A percentile compares a stretch with the other conserved stretches of the same genome.
phyloP scores from a whole-genome alignment of 2,888 invertebrate genomes.

The Hoplodrina blanda region DNA sequence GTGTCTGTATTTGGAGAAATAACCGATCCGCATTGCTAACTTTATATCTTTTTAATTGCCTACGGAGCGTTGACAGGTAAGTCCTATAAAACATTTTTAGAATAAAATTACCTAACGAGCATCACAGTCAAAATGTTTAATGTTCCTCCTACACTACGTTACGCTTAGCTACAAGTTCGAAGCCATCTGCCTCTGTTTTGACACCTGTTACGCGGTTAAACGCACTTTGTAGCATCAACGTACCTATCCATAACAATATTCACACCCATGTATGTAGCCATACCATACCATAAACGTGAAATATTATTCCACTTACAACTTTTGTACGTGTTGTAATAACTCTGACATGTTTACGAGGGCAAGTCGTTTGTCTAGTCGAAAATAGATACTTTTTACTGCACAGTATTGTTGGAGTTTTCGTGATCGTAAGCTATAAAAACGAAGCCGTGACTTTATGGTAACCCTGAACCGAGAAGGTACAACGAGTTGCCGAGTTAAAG shows the following conservation, averaged over 20 bases:
- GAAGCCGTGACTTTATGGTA: conserved; percentile 55
- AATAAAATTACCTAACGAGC: conserved; percentile 3
- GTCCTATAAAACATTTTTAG: conserved; percentile 19
- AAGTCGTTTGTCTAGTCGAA: conserved; percentile 45
- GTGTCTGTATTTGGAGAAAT: too few relatives aligned
- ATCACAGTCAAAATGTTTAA: conserved; percentile 45
- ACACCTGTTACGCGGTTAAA: conserved; percentile 76
- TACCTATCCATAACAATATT: conserved; percentile 24
- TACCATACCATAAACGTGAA: conserved; percentile 26
- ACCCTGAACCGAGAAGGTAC: conserved; percentile 50
- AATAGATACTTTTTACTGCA: conserved; percentile 58
- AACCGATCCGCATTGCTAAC: conserved; percentile 13
- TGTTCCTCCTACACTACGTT: conserved; percentile 31
- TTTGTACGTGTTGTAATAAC: conserved; percentile 50
- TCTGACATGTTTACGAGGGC: conserved; percentile 53
- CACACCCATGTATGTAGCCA: conserved; percentile 14
- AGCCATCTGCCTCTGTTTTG: conserved; percentile 70
- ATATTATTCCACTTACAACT: conserved; percentile 46
- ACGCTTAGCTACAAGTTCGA: conserved; percentile 9
- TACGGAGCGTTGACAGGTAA: conserved; percentile 13
- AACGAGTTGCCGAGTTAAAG: conserved; percentile 13
- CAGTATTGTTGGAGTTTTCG: conserved; percentile 57
- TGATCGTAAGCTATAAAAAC: conserved; percentile 66
- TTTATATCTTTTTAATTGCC: conserved; percentile 28
- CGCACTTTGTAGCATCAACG: conserved; percentile 47